Conservation (phyloP, 2,113 vertebrate genomes). For the Oncorhynchus tshawytscha region DNA sequence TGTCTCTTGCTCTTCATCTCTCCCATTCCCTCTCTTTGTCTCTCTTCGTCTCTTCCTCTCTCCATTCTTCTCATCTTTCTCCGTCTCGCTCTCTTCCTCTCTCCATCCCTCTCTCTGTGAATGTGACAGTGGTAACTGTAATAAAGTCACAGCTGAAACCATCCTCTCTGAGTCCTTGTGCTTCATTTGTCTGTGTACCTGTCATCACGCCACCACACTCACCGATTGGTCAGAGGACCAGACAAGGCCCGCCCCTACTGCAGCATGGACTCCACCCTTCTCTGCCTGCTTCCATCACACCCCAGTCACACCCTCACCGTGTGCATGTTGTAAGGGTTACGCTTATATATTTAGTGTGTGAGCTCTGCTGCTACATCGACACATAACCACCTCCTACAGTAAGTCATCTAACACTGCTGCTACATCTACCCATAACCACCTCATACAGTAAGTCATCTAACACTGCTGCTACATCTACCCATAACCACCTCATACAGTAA, state of each 20-base stretch:
- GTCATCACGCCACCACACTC: slow-evolving; percentile 71
- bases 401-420: too few relatives aligned
- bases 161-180: slow-evolving; percentile 78
- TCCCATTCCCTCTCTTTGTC: too few relatives aligned
- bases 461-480: too few relatives aligned
- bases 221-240: slow-evolving; percentile 37
- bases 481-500: too few relatives aligned
- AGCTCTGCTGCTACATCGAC: neutral
- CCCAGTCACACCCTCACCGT: slow-evolving; percentile 46
- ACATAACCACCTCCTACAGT: neutral
- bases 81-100: slow-evolving; percentile 49
- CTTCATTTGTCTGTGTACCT: slow-evolving; percentile 80
- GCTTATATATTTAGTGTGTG: neutral
- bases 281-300: slow-evolving; percentile 48
- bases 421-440: too few relatives aligned
- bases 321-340: neutral
- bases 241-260: slow-evolving; percentile 20
- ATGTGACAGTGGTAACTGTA: slow-evolving; percentile 61
- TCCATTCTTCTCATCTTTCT: slow-evolving; percentile 32
- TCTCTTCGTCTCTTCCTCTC: slow-evolving; percentile 31
- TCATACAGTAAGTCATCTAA: too few relatives aligned
- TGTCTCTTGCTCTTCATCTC: too few relatives aligned
- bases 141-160: slow-evolving; percentile 80
- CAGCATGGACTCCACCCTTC: slow-evolving; percentile 61
- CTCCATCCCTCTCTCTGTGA: slow-evolving; percentile 64